Percentiles rank a stretch among this genome's conserved stretches.
phyloP scores from a whole-genome alignment of 2,888 invertebrate species.

The Petrophora chlorosata region DNA sequence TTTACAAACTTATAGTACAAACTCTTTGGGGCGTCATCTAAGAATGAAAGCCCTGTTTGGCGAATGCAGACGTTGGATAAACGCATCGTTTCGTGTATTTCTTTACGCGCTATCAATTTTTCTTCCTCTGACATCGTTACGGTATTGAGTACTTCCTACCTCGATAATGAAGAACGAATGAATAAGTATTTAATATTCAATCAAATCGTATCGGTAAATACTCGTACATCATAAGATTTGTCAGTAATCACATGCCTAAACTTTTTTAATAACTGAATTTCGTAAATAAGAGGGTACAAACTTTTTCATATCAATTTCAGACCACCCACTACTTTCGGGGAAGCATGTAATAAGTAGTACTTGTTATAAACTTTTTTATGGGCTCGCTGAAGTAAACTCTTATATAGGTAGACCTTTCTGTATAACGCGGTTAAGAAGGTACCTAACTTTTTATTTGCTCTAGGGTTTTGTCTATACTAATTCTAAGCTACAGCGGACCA shows the following conservation, averaged over 20 bases:
- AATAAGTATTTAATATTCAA: neutral
- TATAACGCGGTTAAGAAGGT: too few species aligned
- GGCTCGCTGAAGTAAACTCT: neutral
- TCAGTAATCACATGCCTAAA: constrained; percentile 10
- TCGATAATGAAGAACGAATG: neutral
- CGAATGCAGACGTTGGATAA: constrained; percentile 58
- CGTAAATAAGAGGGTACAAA: constrained; percentile 12
- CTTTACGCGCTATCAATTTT: constrained; percentile 39
- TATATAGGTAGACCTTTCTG: too few species aligned
- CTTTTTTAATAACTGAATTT: constrained; percentile 14
- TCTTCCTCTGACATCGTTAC: constrained; percentile 17
- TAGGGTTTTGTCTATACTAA: too few species aligned
- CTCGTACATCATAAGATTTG: neutral
- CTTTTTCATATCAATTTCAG: constrained; percentile 17
- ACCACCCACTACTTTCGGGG: constrained; percentile 13
- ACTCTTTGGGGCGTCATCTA: constrained; percentile 45
- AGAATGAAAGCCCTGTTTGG: constrained; percentile 56
- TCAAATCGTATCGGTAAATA: neutral
- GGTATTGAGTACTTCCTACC: neutral
- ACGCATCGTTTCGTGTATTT: constrained; percentile 54
- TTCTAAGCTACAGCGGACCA: too few species aligned
- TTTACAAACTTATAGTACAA: constrained; percentile 39
- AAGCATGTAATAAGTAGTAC: constrained; percentile 6
- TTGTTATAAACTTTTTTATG: constrained; percentile 6
- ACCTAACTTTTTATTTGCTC: too few species aligned